These are phyloP conservation scores for Danaus melanippus DNA, from an alignment of 1,140 invertebrate species.

Conservation along the genomic window DNA sequence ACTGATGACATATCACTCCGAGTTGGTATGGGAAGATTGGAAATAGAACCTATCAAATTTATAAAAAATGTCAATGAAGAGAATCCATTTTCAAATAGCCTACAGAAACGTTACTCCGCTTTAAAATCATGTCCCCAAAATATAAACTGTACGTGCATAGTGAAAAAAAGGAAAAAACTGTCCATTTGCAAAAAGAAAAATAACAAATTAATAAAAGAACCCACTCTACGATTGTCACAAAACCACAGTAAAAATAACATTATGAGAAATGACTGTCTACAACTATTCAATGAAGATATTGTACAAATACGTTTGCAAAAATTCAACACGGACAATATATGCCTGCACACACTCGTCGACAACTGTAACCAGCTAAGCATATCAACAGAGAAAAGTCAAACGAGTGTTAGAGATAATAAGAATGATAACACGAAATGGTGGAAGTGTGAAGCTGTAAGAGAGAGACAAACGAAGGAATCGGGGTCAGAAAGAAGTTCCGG, in stretches of 20 bases:
- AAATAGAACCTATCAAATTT: conserved; percentile 58
- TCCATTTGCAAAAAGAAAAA: conserved; percentile 54
- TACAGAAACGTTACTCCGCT: conserved; percentile 26
- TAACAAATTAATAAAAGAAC: conserved; percentile 55
- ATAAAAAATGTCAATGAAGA: conserved; percentile 31
- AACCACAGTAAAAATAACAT: conserved; percentile 21
- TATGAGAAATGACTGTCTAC: conserved; percentile 28
- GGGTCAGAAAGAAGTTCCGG: conserved; percentile 34
- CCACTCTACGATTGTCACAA: conserved; percentile 51
- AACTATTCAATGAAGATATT: conserved; percentile 20
- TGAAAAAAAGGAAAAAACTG: conserved; percentile 37
- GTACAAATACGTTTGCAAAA: conserved; percentile 18
- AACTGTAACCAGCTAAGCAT: conserved; percentile 58
- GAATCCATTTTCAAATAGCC: conserved; percentile 45
- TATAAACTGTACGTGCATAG: conserved; percentile 41
- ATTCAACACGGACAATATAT: conserved; percentile 35
- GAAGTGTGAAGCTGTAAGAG: conserved; percentile 31
- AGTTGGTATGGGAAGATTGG: conserved; percentile 65
- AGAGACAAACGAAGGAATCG: conserved; percentile 29
- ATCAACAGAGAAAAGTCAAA: conserved; percentile 33
- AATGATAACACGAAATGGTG: conserved; percentile 46
- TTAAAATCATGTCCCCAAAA: conserved; percentile 23
- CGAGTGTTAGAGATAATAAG: conserved; percentile 18
- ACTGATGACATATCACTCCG: conserved; percentile 66
- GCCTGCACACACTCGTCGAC: conserved; percentile 47